These are phyloP conservation scores for Abrostola triplasia DNA, from an alignment of 2,888 invertebrate genomes.

Conservation along the genomic window DNA sequence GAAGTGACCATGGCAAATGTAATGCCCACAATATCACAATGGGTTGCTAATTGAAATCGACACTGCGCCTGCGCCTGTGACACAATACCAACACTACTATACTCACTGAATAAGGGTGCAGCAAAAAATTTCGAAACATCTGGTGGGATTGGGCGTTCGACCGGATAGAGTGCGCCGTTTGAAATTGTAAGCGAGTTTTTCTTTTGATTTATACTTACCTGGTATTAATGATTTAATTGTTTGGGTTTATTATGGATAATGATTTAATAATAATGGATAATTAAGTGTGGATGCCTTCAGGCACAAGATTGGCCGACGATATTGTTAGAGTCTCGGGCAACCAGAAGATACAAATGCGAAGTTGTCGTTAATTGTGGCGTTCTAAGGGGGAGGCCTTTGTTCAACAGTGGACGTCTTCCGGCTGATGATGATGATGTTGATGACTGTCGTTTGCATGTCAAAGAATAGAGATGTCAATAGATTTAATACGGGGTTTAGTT, in stretches of 20 bases:
- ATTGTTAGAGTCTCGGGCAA: no score
- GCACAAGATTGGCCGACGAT: no score
- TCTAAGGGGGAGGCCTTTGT: no score
- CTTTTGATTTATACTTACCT: background rate
- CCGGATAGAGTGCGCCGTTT: slow-evolving; percentile 45
- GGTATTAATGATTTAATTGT: background rate
- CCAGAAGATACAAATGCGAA: no score
- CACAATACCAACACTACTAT: slow-evolving; percentile 51
- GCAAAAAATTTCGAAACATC: slow-evolving; percentile 73
- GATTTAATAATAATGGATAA: background rate
- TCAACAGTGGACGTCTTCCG: no score
- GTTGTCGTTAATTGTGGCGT: no score
- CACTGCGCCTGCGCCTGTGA: slow-evolving; percentile 52
- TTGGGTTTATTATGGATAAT: background rate
- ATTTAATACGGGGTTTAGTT: no score
- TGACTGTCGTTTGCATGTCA: no score
- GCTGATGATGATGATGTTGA: no score
- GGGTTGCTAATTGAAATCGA: slow-evolving; percentile 75
- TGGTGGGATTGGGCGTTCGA: slow-evolving; percentile 56
- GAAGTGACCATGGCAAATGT: slow-evolving; percentile 46
- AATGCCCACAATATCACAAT: slow-evolving; percentile 63
- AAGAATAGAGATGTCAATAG: no score
- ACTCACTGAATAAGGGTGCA: slow-evolving; percentile 33
- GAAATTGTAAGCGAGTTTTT: background rate
- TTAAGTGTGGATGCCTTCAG: no score